Base-by-base conservation (phyloP, 2,113 vertebrate species). In the Calypte anna region DNA sequence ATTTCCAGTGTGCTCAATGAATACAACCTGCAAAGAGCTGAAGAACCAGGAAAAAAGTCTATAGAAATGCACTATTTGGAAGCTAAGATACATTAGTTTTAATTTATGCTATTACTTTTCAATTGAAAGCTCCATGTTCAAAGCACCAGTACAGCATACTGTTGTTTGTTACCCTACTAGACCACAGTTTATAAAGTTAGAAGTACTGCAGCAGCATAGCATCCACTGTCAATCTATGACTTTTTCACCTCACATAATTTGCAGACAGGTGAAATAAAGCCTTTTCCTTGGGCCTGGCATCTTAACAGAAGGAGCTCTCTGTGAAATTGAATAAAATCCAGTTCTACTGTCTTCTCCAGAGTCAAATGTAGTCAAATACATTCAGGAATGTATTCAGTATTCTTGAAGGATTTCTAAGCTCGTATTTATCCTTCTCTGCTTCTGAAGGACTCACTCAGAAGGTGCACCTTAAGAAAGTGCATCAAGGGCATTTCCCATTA, bases 311-410 rank as follows among this genome's bases (percentile, higher is more conserved):
- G 64, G 68, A 67, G 59, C 28, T 27, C 40, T 53, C 84, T 4
- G 1, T 82, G 82, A 91, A 94, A 96, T 12, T 55, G 55, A 84
- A 51, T 77, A 80, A 94, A 92, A 80, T 38, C 53, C 67, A 82
- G 38, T 79, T 79, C 62, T 74, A 67, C 36, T 58, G 17, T 43
- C 70, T 80, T 82, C 67, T 89, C 59, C 57, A 30, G 78, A 66
- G 63, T 90, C 31, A 69, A 89, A 92, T 59, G 51, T 38, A 38
- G 8, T 38, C 36, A 9, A 38, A 38, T 38, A 38, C 36, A 38
- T 38, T 38, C 36, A 38, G 36, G 36, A 38, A 38, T 3, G 36
- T 38, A 38, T 38, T 38, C 27, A 90, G 9, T 24, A 62, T 82
- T 62, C 68, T 46, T 51, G 87, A 55, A 87, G 84, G 83, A 73